Conservation (phyloP, 2,113 vertebrate species). For the Rhinogobius similis region DNA sequence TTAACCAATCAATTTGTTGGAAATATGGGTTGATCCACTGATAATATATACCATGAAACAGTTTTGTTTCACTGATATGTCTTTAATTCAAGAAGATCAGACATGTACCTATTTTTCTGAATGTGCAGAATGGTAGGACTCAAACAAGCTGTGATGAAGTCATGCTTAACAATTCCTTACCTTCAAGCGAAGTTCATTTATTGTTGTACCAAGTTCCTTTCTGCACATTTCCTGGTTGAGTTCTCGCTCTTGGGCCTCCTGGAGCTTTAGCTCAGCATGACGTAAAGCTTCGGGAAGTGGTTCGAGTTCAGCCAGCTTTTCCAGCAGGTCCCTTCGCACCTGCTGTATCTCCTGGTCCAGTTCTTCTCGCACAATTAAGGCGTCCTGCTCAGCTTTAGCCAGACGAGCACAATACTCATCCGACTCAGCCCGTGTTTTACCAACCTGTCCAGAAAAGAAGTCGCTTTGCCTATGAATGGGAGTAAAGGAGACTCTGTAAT, state of each 20-base stretch:
- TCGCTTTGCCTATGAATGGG: too few species aligned
- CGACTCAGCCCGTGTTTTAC: constrained; percentile 82
- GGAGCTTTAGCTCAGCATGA: constrained; percentile 80
- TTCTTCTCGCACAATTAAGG: constrained; percentile 74
- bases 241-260: constrained; percentile 84
- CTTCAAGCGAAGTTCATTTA: constrained; percentile 86
- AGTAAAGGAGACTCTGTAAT: neutral
- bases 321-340: constrained; percentile 81
- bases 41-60: too few species aligned
- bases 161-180: too few species aligned
- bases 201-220: constrained; percentile 78
- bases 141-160: too few species aligned
- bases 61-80: too few species aligned
- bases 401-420: constrained; percentile 81
- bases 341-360: constrained; percentile 81
- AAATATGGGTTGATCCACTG: too few species aligned
- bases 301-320: constrained; percentile 82
- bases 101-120: too few species aligned
- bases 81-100: too few species aligned
- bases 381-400: constrained; percentile 82
- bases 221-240: constrained; percentile 83
- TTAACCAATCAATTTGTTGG: too few species aligned
- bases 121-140: too few species aligned
- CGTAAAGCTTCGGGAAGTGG: constrained; percentile 86
- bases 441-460: constrained; percentile 68